Percentiles rank a stretch among this genome's conserved stretches.
phyloP scores from a whole-genome alignment of 2,113 vertebrate genomes.

The Ptilonorhynchus violaceus region DNA sequence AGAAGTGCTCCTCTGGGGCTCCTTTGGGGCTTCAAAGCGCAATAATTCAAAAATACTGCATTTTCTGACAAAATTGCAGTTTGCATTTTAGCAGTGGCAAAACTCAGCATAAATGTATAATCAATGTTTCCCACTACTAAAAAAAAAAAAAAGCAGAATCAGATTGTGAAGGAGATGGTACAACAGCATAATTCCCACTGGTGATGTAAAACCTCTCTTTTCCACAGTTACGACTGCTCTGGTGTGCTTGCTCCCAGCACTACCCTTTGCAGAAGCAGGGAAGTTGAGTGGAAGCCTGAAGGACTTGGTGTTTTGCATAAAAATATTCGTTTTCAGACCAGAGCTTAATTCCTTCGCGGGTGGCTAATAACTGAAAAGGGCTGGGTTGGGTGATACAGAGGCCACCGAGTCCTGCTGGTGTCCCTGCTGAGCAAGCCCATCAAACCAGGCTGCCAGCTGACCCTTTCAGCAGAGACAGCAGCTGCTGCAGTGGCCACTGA shows the following conservation, averaged over 20 bases:
- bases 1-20: slow-evolving; percentile 18
- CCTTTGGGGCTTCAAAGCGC: neutral
- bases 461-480: neutral
- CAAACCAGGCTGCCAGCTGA: neutral
- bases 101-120: slow-evolving; percentile 15
- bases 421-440: neutral
- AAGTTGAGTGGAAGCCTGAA: neutral
- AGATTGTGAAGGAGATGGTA: neutral
- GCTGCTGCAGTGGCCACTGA: neutral
- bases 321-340: neutral
- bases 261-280: neutral
- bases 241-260: neutral
- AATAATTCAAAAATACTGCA: slow-evolving; percentile 21
- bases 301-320: neutral
- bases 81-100: slow-evolving; percentile 8
- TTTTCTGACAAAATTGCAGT: slow-evolving; percentile 30
- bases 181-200: neutral
- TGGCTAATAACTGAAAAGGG: neutral
- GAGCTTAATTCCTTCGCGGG: neutral
- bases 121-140: neutral
- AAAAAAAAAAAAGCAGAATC: neutral
- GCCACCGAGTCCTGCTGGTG: neutral
- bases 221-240: neutral
- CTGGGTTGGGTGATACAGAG: neutral
- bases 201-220: neutral